A percentile compares a stretch with the other conserved stretches of the same genome.
Evolutionary conservation across 1,140 invertebrate genomes (phyloP).

Genomic region (Ruditapes philippinarum): DNA sequence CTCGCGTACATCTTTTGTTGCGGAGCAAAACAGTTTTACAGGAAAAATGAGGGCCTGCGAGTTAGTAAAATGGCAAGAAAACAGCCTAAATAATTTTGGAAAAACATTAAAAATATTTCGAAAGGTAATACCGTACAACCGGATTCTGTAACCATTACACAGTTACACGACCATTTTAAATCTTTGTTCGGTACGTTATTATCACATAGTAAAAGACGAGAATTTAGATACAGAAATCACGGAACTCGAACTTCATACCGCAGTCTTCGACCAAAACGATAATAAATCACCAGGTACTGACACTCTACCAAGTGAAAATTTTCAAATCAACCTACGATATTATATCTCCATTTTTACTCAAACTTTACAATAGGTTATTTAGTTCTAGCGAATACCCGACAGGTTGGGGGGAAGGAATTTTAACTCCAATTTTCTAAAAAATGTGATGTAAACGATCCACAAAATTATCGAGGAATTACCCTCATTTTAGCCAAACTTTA

Average conservation of each 20-base stretch:
- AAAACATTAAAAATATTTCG: not conserved
- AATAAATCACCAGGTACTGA: conserved; percentile 21
- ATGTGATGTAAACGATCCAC: not conserved
- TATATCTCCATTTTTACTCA: not conserved
- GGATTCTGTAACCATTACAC: not conserved
- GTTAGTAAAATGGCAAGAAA: not conserved
- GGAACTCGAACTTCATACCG: not conserved
- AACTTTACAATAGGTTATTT: not conserved
- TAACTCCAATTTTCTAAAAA: conserved; percentile 18
- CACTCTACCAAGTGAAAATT: not conserved
- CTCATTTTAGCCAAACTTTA: conserved; percentile 2
- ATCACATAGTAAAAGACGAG: not conserved
- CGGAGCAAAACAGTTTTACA: not conserved
- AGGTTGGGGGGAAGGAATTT: not conserved
- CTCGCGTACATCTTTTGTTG: not conserved
- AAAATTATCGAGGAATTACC: not conserved
- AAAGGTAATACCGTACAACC: not conserved
- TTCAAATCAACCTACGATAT: not conserved
- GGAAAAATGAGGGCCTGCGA: not conserved
- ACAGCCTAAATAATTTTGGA: not conserved
- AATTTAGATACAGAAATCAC: conserved; percentile 6
- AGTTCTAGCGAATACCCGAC: not conserved
- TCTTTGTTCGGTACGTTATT: not conserved
- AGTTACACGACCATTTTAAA: not conserved
- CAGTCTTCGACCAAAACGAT: not conserved